These are phyloP conservation scores for Hyperopisus bebe DNA, from an alignment of 2,113 vertebrate species.

Conservation along the genomic window DNA sequence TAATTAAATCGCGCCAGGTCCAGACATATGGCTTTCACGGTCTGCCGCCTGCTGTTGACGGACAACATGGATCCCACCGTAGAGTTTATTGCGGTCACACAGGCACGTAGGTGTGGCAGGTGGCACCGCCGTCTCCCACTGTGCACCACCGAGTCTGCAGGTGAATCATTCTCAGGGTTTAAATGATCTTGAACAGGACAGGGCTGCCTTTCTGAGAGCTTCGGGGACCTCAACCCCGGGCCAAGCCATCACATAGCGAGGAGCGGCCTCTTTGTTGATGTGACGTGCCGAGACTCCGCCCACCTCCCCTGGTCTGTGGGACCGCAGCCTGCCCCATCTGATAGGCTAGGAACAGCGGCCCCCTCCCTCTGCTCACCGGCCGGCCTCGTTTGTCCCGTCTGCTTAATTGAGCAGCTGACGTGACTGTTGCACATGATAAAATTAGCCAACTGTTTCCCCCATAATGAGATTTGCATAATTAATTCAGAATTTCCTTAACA, in stretches of 20 bases:
- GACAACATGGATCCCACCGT: neutral
- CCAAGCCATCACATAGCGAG: neutral
- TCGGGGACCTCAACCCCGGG: neutral
- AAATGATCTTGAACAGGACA: neutral
- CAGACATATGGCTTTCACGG: neutral
- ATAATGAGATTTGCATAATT: slow-evolving; percentile 56
- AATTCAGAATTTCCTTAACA: slow-evolving; percentile 38
- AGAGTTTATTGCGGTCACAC: neutral
- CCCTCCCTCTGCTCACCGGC: neutral
- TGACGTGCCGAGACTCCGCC: slow-evolving; percentile 63
- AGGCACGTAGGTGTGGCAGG: neutral
- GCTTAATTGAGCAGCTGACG: slow-evolving; percentile 72
- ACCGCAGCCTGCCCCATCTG: neutral
- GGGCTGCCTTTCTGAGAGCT: neutral
- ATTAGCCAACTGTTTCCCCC: slow-evolving; percentile 56
- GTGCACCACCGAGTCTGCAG: neutral
- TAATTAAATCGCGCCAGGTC: slow-evolving; percentile 3
- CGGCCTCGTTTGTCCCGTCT: slow-evolving; percentile 62
- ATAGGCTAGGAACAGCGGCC: slow-evolving; percentile 37
- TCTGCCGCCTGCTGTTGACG: neutral
- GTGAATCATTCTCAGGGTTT: neutral
- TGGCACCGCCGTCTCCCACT: neutral
- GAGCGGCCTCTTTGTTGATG: slow-evolving; percentile 59
- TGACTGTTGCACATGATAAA: slow-evolving; percentile 65
- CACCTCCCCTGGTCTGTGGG: slow-evolving; percentile 61